Conservation (phyloP, 1,140 invertebrate species). For the Megathymus violae region DNA sequence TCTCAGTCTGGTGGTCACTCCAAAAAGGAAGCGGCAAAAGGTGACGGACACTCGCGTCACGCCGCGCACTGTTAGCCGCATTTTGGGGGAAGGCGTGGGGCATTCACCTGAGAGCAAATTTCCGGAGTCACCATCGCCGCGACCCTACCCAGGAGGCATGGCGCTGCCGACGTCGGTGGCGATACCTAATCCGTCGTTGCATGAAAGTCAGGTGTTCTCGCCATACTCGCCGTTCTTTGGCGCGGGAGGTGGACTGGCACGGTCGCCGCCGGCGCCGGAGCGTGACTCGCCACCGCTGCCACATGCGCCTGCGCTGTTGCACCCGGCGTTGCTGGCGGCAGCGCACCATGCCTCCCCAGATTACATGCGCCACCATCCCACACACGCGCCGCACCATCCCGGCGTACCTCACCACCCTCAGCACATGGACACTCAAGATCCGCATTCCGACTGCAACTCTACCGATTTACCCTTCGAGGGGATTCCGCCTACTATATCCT, state of each 20-base stretch:
- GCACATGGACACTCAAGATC: conserved; percentile 91
- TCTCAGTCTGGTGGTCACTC: conserved; percentile 95
- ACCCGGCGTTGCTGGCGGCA: conserved; percentile 91
- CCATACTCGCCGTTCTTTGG: conserved; percentile 94
- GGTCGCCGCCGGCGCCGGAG: conserved; percentile 86
- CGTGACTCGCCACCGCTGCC: conserved; percentile 91
- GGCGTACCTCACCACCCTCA: conserved; percentile 77
- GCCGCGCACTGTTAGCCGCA: conserved; percentile 93
- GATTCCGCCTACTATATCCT: conserved; percentile 97
- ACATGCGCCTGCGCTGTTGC: conserved; percentile 90
- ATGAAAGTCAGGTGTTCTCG: conserved; percentile 97
- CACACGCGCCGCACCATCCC: conserved; percentile 80
- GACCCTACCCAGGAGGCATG: conserved; percentile 91
- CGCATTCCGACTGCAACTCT: conserved; percentile 94
- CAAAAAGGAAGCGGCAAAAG: conserved; percentile 98
- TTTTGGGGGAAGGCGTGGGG: conserved; percentile 90
- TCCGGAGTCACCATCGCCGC: conserved; percentile 87
- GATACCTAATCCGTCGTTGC: conserved; percentile 97
- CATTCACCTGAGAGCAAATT: conserved; percentile 85
- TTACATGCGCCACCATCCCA: conserved; percentile 84
- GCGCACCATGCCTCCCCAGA: conserved; percentile 90
- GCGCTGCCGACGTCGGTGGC: conserved; percentile 96
- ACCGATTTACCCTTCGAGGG: conserved; percentile 94
- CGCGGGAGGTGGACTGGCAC: conserved; percentile 83
- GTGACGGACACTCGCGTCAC: conserved; percentile 98